These are phyloP conservation scores for Drosophila oshimai DNA, from an alignment of 1,140 invertebrate genomes.

Conservation along the genomic window DNA sequence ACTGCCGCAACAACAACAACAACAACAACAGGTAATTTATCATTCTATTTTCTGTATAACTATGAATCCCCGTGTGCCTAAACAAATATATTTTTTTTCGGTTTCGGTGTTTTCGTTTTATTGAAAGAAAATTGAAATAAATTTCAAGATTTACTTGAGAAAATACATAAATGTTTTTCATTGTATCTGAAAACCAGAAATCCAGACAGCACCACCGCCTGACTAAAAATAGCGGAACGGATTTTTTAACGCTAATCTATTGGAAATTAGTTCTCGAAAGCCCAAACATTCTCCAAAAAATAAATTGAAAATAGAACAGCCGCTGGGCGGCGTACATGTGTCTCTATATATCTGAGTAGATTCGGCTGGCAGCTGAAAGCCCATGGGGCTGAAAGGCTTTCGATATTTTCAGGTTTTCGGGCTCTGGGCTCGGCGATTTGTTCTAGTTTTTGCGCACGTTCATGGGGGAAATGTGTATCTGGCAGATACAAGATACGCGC, in stretches of 20 bases:
- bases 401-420: constrained; percentile 43
- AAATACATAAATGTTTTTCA: constrained; percentile 64
- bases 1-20: constrained; percentile 15
- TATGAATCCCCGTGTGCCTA: constrained; percentile 38
- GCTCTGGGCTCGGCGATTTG: constrained; percentile 28
- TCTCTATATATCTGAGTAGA: constrained; percentile 20
- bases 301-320: constrained; percentile 69
- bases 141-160: constrained; percentile 70
- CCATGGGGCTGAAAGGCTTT: constrained; percentile 57
- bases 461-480: constrained; percentile 19
- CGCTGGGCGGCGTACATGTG: constrained; percentile 17
- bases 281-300: constrained; percentile 68
- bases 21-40: constrained; percentile 62
- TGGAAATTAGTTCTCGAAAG: constrained; percentile 72
- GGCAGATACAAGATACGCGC: constrained; percentile 48
- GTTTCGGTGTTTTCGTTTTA: constrained; percentile 40
- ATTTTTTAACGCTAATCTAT: constrained; percentile 74
- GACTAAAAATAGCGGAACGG: constrained; percentile 61
- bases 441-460: constrained; percentile 46
- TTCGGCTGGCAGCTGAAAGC: constrained; percentile 58
- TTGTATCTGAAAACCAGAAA: constrained; percentile 51
- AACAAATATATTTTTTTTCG: constrained; percentile 36
- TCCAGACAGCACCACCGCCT: constrained; percentile 44
- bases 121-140: constrained; percentile 73
- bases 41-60: constrained; percentile 57